phyloP scores from a whole-genome alignment of 2,797 vertebrate genomes.

The Sarcophilus harrisii region DNA sequence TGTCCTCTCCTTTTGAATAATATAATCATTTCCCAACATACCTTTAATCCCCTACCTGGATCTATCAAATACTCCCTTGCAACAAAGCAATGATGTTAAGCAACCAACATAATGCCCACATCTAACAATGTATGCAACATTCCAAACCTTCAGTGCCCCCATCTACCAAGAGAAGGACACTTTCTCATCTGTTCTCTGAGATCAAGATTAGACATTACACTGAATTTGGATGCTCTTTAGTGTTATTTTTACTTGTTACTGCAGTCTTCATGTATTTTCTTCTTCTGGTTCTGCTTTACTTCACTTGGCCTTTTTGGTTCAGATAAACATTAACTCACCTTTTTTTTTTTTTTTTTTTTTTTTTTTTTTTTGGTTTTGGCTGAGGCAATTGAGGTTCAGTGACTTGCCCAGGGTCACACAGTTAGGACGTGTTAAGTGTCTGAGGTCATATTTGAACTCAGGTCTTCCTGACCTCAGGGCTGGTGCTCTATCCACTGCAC shows the following conservation, averaged over 20 bases:
- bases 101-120: neutral
- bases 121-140: neutral
- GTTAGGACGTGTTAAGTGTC: too few species aligned
- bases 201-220: neutral
- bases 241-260: neutral
- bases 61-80: neutral
- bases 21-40: neutral
- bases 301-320: neutral
- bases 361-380: too few species aligned
- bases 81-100: neutral
- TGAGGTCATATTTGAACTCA: too few species aligned
- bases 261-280: neutral
- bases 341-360: neutral
- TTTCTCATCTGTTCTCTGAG: neutral
- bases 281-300: neutral
- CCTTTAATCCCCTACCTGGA: neutral
- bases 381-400: too few species aligned
- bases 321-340: neutral
- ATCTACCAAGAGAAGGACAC: neutral
- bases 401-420: too few species aligned
- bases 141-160: neutral
- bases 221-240: neutral
- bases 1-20: neutral
- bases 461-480: too few species aligned
- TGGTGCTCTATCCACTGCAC: too few species aligned